Percentiles rank a stretch among this genome's conserved stretches.
These are phyloP conservation scores for Ectropis crepuscularia DNA, from an alignment of 2,888 invertebrate genomes.

Conservation along the genomic window DNA sequence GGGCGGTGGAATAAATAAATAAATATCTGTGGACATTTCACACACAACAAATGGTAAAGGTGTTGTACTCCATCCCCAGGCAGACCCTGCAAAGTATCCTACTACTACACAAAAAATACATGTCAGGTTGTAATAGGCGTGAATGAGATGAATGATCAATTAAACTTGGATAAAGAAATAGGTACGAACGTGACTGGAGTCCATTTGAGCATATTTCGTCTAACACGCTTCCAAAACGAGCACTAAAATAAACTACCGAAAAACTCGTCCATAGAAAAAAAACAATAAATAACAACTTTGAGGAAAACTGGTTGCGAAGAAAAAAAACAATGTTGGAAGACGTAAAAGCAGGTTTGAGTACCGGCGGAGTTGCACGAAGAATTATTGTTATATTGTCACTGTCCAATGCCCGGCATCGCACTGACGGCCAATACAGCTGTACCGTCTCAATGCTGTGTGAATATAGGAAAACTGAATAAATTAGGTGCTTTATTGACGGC, in stretches of 20 bases:
- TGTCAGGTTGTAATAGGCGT: neutral
- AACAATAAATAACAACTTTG: neutral
- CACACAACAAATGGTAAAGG: no score
- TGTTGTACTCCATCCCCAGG: no score
- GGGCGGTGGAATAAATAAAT: no score
- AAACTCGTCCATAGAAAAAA: neutral
- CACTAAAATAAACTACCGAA: conserved; percentile 22
- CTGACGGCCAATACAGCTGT: conserved; percentile 28
- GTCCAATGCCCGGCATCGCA: conserved; percentile 18
- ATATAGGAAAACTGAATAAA: conserved; percentile 53
- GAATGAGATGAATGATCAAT: conserved; percentile 3
- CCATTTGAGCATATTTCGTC: conserved; percentile 23
- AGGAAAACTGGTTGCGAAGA: conserved; percentile 4
- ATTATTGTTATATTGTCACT: conserved; percentile 17
- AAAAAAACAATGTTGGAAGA: neutral
- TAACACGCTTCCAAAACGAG: conserved; percentile 20
- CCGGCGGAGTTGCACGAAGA: neutral
- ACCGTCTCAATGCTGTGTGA: conserved; percentile 35
- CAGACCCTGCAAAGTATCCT: no score
- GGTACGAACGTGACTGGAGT: conserved; percentile 34
- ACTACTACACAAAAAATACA: no score
- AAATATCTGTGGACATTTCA: no score
- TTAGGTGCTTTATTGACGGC: conserved; percentile 60
- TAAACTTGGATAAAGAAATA: conserved; percentile 21
- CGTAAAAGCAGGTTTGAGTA: neutral